Conservation (phyloP, 2,888 invertebrate genomes). For the Automeris io region DNA sequence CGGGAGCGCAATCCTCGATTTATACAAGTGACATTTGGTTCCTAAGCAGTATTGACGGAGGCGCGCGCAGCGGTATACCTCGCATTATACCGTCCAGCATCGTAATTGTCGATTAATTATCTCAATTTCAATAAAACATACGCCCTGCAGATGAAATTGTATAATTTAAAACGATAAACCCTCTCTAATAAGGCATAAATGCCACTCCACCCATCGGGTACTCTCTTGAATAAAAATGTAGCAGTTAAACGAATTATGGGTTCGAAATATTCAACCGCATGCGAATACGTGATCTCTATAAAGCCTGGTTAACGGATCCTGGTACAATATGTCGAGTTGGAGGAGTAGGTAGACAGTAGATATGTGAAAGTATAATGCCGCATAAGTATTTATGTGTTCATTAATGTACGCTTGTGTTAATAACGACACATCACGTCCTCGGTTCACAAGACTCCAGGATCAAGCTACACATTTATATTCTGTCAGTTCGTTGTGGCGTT, state of each 20-base stretch:
- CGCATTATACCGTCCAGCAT: slow-evolving; percentile 64
- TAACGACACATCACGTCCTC: slow-evolving; percentile 70
- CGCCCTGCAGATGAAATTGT: slow-evolving; percentile 65
- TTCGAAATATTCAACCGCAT: slow-evolving; percentile 37
- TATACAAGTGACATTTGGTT: slow-evolving; percentile 50
- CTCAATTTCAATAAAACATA: slow-evolving; percentile 71
- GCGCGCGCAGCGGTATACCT: slow-evolving; percentile 65
- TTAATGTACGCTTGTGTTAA: slow-evolving; percentile 69
- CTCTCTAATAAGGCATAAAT: slow-evolving; percentile 63
- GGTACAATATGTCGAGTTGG: slow-evolving; percentile 21
- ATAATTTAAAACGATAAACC: slow-evolving; percentile 63
- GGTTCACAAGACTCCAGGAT: slow-evolving; percentile 70
- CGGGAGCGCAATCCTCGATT: slow-evolving; percentile 44
- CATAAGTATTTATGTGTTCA: slow-evolving; percentile 61
- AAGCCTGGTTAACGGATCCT: slow-evolving; percentile 25
- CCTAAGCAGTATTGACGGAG: slow-evolving; percentile 47
- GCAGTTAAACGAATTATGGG: slow-evolving; percentile 44
- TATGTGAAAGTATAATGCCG: slow-evolving; percentile 46
- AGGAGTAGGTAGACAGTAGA: slow-evolving; percentile 13
- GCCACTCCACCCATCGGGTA: slow-evolving; percentile 41
- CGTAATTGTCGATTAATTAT: slow-evolving; percentile 76
- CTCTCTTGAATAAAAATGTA: slow-evolving; percentile 58
- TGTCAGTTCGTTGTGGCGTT: slow-evolving; percentile 59
- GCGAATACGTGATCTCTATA: slow-evolving; percentile 39
- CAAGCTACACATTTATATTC: slow-evolving; percentile 66